phyloP scores from a whole-genome alignment of 1,140 invertebrate species.

The Sminthurides bifidus region DNA sequence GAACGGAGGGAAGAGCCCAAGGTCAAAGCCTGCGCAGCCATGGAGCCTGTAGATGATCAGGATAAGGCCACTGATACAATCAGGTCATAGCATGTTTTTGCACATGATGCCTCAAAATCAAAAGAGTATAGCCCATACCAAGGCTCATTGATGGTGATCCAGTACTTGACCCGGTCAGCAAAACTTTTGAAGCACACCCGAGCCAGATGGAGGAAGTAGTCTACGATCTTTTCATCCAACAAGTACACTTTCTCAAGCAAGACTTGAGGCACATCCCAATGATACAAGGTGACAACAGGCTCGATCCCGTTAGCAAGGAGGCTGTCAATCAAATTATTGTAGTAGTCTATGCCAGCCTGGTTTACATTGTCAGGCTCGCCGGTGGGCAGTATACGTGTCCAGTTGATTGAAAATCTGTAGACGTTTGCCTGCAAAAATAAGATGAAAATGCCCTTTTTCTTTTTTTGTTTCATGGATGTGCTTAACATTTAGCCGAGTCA shows the following conservation, averaged over 20 bases:
- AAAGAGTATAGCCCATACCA: conserved; percentile 39
- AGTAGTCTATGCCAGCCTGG: conserved; percentile 35
- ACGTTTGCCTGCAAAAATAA: conserved; percentile 6
- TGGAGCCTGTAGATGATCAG: not conserved
- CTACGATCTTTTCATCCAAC: conserved; percentile 20
- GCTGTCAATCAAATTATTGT: conserved; percentile 31
- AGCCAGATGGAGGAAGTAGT: conserved; percentile 25
- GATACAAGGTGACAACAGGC: conserved; percentile 36
- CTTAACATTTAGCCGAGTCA: too few species aligned
- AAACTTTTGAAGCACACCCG: conserved; percentile 17
- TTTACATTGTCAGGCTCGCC: conserved; percentile 31
- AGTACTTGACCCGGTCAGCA: conserved; percentile 31
- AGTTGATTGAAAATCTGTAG: conserved; percentile 29
- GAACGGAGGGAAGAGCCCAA: too few species aligned
- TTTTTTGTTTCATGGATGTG: not conserved
- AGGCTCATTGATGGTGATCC: conserved; percentile 33
- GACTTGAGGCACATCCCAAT: conserved; percentile 35
- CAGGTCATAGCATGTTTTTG: not conserved
- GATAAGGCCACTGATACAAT: not conserved
- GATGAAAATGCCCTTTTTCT: not conserved
- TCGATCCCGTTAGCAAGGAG: conserved; percentile 28
- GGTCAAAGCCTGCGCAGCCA: not conserved
- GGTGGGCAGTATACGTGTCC: conserved; percentile 27
- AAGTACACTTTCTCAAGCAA: conserved; percentile 17
- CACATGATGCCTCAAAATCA: not conserved